phyloP scores from a whole-genome alignment of 2,888 invertebrate genomes.

The Synanthedon vespiformis region DNA sequence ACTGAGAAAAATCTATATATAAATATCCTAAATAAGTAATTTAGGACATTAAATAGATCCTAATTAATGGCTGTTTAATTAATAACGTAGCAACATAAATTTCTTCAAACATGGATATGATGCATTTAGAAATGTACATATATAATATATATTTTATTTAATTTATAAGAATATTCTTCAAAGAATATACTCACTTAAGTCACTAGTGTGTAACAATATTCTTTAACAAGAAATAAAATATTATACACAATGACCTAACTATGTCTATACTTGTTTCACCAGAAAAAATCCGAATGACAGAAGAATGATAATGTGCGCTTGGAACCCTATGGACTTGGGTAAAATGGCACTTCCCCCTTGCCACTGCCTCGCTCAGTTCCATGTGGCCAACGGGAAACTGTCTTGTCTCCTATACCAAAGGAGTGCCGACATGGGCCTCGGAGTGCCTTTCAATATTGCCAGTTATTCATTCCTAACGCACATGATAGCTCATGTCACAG shows the following conservation, averaged over 20 bases:
- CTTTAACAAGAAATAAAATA: too few relatives aligned
- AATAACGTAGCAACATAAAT: not conserved
- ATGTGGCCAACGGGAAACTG: constrained; percentile 84
- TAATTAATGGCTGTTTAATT: too few relatives aligned
- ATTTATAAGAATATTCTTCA: too few relatives aligned
- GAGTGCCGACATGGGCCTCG: constrained; percentile 97
- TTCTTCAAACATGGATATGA: not conserved
- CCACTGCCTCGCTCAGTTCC: constrained; percentile 95
- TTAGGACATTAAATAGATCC: too few relatives aligned
- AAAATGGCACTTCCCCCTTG: constrained; percentile 98
- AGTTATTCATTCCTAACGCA: constrained; percentile 94
- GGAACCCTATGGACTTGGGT: constrained; percentile 91
- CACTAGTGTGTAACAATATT: too few relatives aligned
- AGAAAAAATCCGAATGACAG: constrained; percentile 85
- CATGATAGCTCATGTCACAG: constrained; percentile 97
- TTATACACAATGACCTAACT: too few relatives aligned
- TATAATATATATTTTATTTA: too few relatives aligned
- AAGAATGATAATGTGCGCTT: constrained; percentile 92
- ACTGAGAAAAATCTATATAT: too few relatives aligned
- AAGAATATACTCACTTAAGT: too few relatives aligned
- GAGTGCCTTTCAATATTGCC: constrained; percentile 99
- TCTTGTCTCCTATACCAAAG: constrained; percentile 95
- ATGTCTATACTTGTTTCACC: not conserved
- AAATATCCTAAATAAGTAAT: too few relatives aligned
- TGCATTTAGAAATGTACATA: not conserved